phyloP scores from a whole-genome alignment of 2,888 invertebrate genomes.

The Tipula unca region DNA sequence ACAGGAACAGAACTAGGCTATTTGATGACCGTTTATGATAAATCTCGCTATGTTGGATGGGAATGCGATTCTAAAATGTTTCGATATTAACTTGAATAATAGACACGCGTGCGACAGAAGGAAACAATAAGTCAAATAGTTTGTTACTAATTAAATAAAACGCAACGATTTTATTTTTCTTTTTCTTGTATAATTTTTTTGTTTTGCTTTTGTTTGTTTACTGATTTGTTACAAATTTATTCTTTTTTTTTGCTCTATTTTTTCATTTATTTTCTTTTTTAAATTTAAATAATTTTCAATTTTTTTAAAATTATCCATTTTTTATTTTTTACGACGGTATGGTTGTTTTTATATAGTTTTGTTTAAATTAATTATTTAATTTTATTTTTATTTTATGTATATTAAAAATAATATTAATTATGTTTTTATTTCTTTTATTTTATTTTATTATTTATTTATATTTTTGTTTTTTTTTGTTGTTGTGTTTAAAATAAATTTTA shows the following conservation, averaged over 20 bases:
- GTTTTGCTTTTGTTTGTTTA: neutral
- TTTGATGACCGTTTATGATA: no score
- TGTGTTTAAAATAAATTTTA: neutral
- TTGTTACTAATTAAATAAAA: neutral
- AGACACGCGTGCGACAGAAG: no score
- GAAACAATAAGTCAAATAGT: no score
- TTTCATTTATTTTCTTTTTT: neutral
- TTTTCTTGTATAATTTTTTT: neutral
- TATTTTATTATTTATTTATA: neutral
- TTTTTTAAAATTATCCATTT: neutral
- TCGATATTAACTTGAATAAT: no score
- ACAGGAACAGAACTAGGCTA: no score
- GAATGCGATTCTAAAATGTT: no score
- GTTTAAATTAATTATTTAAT: neutral
- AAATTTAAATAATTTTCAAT: neutral
- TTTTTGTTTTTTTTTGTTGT: neutral
- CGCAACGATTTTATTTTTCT: neutral
- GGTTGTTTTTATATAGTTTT: neutral
- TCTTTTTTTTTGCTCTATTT: no score
- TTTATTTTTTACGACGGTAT: neutral
- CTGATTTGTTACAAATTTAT: neutral
- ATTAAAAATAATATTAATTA: slow-evolving; percentile 14
- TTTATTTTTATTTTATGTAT: neutral
- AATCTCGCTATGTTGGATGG: no score
- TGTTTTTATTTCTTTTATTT: neutral